Evolutionary conservation across 2,888 invertebrate species (phyloP), one percentile per base, ranked within the genome.

Genomic region (Pyrochroa serraticornis): DNA sequence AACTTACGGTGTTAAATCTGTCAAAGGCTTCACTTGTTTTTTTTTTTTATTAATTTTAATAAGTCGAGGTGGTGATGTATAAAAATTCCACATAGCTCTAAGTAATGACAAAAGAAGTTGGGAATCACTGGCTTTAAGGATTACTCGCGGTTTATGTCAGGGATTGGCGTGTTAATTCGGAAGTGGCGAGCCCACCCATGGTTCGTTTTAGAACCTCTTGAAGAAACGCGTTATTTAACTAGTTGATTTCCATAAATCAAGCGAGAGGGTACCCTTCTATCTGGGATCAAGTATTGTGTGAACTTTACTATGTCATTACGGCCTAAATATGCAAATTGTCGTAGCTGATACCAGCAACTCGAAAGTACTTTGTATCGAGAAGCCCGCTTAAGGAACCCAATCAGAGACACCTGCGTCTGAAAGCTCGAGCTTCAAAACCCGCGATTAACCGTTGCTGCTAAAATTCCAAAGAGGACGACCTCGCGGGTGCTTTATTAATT

Each of bases 391-490:
- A 64, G 65, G 53, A 67, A 65, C 63, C 66, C 70, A 69, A 71
- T 72, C 69, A 68, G 66, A 62, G 67, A 71, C 72, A 72, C 72
- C 72, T 72, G 72, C 58, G 66, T 39, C 65, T 69, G 63, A 69
- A 67, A 69, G 64, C 65, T 65, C 63, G 13, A 32, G 14, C 6
- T 30, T 47, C 59, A 63, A 63, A 53, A 58, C 58, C 58, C 41
- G 56, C 62, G 62, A 67, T 68, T 67, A 66, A 67, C 59, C 62
- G 22, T 22, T 22, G 43, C 45, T 41, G 57, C 51, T 63, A 67
- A 66, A 65, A 65, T 55, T 63, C 60, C 66, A 60, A 64, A 52
- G 62, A 60, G 60, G 50, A 60, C 59, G 62, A 66, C 60, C 57
- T 60, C 58, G 41, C 50, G 58, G 55, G 60, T 58, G 58, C 68